Conservation (phyloP, 2,797 vertebrate species). For the Geotrypetes seraphini region DNA sequence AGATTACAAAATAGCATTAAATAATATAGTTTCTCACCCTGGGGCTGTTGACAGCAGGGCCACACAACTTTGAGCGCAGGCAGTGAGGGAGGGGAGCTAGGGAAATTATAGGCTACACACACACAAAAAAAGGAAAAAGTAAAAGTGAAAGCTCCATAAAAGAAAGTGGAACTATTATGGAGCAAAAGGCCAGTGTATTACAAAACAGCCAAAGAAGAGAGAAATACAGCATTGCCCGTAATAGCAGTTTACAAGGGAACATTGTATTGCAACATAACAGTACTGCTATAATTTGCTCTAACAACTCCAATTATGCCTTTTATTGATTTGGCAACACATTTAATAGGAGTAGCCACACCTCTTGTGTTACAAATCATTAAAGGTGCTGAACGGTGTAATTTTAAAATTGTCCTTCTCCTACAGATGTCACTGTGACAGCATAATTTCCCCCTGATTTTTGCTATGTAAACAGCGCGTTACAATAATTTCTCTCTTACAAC, state of each 20-base stretch:
- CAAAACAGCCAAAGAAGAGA: slow-evolving; percentile 75
- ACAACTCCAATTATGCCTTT: slow-evolving; percentile 98
- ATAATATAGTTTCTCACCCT: slow-evolving; percentile 64
- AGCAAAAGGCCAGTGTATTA: slow-evolving; percentile 88
- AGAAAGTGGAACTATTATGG: slow-evolving; percentile 88
- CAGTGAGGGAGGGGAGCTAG: slow-evolving; percentile 48
- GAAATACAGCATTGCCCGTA: slow-evolving; percentile 77
- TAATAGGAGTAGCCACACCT: slow-evolving; percentile 96
- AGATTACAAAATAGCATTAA: slow-evolving; percentile 60
- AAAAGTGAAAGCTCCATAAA: slow-evolving; percentile 88
- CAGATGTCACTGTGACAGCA: slow-evolving; percentile 91
- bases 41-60: slow-evolving; percentile 52
- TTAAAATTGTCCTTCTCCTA: slow-evolving; percentile 85
- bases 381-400: slow-evolving; percentile 95
- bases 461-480: slow-evolving; percentile 81
- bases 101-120: slow-evolving; percentile 92
- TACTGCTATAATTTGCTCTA: slow-evolving; percentile 98
- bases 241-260: slow-evolving; percentile 94
- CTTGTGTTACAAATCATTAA: slow-evolving; percentile 93
- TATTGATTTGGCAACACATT: slow-evolving; percentile 98
- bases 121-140: slow-evolving; percentile 77
- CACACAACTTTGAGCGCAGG: slow-evolving; percentile 55
- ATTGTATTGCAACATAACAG: slow-evolving; percentile 93
- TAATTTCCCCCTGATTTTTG: slow-evolving; percentile 85
- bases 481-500: slow-evolving; percentile 79